Evolutionary conservation across 2,888 invertebrate genomes (phyloP).

Genomic region (Apamea anceps): DNA sequence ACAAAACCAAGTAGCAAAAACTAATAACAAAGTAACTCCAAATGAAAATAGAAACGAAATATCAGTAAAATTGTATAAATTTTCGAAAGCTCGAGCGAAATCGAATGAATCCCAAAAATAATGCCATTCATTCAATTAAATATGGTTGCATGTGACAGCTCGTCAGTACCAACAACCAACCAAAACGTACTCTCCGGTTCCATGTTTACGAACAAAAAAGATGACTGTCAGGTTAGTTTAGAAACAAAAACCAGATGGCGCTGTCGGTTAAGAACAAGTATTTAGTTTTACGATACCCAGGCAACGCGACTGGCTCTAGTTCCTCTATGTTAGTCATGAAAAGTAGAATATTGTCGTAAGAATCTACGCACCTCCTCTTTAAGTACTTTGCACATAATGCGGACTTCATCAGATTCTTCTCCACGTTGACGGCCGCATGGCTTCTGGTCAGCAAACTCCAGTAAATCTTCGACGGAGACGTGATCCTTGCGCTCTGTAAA

Average conservation of each 20-base stretch:
- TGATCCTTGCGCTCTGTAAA: conserved; percentile 91
- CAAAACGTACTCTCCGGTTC: background rate
- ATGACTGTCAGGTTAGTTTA: background rate
- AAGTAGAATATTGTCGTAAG: background rate
- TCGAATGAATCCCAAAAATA: background rate
- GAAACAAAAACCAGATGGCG: conserved; percentile 3
- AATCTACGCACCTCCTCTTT: conserved; percentile 91
- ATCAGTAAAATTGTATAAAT: background rate
- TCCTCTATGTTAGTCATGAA: background rate
- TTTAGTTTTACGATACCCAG: background rate
- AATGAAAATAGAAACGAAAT: background rate
- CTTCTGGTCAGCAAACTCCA: conserved; percentile 96
- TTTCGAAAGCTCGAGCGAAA: background rate
- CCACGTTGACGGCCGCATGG: conserved; percentile 95
- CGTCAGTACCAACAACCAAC: background rate
- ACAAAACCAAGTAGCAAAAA: background rate
- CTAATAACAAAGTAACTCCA: background rate
- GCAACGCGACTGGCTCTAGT: background rate
- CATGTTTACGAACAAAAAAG: background rate
- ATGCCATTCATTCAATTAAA: background rate
- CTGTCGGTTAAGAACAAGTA: background rate
- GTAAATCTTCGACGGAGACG: conserved; percentile 97
- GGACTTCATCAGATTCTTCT: conserved; percentile 97
- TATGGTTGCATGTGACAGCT: background rate
- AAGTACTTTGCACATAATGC: conserved; percentile 97